A percentile compares a stretch with the other conserved stretches of the same genome.
phyloP scores from a whole-genome alignment of 2,888 invertebrate genomes.

The Seira musarum region DNA sequence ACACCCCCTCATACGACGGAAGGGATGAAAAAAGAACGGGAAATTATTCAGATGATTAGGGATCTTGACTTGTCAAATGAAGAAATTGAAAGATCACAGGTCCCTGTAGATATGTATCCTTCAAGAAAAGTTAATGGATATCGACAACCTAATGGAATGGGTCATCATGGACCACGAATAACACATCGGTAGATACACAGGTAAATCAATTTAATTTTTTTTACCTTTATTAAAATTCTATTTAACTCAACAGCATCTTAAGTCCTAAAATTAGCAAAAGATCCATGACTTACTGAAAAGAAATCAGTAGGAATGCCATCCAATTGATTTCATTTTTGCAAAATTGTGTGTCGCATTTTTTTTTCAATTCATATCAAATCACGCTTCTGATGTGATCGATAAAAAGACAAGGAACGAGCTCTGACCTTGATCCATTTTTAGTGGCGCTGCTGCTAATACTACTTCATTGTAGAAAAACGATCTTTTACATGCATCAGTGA shows the following conservation, averaged over 20 bases:
- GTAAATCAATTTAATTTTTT: neutral
- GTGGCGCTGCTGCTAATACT: too few relatives aligned
- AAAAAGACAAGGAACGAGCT: too few relatives aligned
- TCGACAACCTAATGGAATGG: conserved; percentile 59
- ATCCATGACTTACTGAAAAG: too few relatives aligned
- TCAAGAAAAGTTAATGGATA: conserved; percentile 65
- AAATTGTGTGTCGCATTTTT: too few relatives aligned
- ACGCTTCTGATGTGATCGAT: too few relatives aligned
- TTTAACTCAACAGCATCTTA: too few relatives aligned
- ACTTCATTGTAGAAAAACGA: too few relatives aligned
- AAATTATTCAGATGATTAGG: conserved; percentile 95
- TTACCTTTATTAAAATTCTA: neutral
- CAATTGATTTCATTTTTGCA: too few relatives aligned
- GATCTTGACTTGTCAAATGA: conserved; percentile 88
- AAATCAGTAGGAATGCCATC: too few relatives aligned
- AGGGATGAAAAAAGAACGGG: conserved; percentile 89
- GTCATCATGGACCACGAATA: conserved; percentile 69
- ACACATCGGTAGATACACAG: conserved; percentile 65
- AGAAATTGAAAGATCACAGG: conserved; percentile 77
- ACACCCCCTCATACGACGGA: conserved; percentile 72
- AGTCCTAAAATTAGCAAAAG: too few relatives aligned
- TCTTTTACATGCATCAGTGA: neutral
- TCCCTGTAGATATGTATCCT: conserved; percentile 69
- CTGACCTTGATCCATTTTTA: too few relatives aligned
- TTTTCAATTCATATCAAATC: too few relatives aligned